phyloP scores from a whole-genome alignment of 2,888 invertebrate genomes.

The Napeogenes inachia region DNA sequence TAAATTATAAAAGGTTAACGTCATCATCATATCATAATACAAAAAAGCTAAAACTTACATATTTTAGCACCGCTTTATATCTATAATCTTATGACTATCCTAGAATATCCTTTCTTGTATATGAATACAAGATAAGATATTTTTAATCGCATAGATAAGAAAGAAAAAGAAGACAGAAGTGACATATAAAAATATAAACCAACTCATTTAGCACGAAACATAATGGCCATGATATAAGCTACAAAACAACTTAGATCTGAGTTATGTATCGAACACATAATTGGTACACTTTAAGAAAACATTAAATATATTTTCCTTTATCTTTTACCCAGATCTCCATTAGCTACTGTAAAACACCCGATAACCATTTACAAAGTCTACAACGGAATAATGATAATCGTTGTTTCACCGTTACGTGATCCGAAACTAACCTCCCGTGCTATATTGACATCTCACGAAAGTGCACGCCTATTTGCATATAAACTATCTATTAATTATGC shows the following conservation, averaged over 20 bases:
- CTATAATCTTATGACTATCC: no score
- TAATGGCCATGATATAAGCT: no score
- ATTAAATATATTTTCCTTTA: constrained; percentile 2
- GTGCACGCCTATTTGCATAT: constrained; percentile 50
- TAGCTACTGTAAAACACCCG: constrained; percentile 39
- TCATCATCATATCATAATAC: not conserved
- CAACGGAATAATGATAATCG: constrained; percentile 55
- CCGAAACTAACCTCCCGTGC: constrained; percentile 41
- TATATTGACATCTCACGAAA: constrained; percentile 48
- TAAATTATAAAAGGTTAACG: not conserved
- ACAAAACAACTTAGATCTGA: no score
- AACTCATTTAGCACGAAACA: no score
- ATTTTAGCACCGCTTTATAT: no score
- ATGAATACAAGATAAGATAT: no score
- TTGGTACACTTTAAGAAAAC: not conserved
- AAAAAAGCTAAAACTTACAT: no score
- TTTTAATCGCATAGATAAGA: no score
- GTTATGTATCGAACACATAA: no score
- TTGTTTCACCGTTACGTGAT: constrained; percentile 60
- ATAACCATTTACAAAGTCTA: constrained; percentile 47
- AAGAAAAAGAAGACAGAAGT: no score
- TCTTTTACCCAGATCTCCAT: constrained; percentile 6
- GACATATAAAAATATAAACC: no score
- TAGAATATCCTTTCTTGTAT: no score
- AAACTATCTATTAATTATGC: constrained; percentile 49